Conservation (phyloP, 2,797 vertebrate species). For the Acrossocheilus wenchowensis region DNA sequence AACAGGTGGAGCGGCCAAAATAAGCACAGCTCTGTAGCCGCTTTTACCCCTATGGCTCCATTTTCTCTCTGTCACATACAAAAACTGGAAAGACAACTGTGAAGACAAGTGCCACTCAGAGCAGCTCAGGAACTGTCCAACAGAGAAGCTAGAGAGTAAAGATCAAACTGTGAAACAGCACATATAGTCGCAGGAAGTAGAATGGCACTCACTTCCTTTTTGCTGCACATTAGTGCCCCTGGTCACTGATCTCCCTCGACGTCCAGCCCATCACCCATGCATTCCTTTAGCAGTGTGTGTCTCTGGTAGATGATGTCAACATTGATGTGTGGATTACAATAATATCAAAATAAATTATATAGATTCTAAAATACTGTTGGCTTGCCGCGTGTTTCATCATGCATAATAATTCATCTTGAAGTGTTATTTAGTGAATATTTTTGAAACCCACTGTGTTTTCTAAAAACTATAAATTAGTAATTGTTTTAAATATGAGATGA, state of each 20-base stretch:
- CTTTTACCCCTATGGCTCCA: slow-evolving; percentile 28
- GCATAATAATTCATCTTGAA: neutral
- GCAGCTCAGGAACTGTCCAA: slow-evolving; percentile 43
- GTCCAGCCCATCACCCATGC: slow-evolving; percentile 20
- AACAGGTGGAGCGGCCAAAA: slow-evolving; percentile 52
- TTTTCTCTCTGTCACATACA: slow-evolving; percentile 44
- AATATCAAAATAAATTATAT: slow-evolving; percentile 75
- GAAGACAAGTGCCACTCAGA: slow-evolving; percentile 46
- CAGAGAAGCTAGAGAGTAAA: slow-evolving; percentile 7
- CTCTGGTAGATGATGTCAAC: slow-evolving; percentile 77
- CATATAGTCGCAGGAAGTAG: slow-evolving; percentile 32
- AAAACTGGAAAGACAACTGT: slow-evolving; percentile 50
- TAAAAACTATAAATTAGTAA: too few relatives aligned
- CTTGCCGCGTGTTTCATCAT: neutral
- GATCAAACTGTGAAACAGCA: slow-evolving; percentile 59
- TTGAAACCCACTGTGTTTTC: too few relatives aligned
- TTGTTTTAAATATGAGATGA: neutral
- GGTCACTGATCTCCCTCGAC: slow-evolving; percentile 15
- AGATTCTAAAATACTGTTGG: slow-evolving; percentile 66
- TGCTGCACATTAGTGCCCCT: slow-evolving; percentile 32
- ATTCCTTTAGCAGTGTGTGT: slow-evolving; percentile 45
- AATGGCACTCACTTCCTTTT: slow-evolving; percentile 49
- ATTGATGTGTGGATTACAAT: slow-evolving; percentile 73
- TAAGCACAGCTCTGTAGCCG: slow-evolving; percentile 43
- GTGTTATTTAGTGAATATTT: neutral